These are phyloP conservation scores for Ennomos quercinarius DNA, from an alignment of 2,888 invertebrate genomes.

Conservation along the genomic window DNA sequence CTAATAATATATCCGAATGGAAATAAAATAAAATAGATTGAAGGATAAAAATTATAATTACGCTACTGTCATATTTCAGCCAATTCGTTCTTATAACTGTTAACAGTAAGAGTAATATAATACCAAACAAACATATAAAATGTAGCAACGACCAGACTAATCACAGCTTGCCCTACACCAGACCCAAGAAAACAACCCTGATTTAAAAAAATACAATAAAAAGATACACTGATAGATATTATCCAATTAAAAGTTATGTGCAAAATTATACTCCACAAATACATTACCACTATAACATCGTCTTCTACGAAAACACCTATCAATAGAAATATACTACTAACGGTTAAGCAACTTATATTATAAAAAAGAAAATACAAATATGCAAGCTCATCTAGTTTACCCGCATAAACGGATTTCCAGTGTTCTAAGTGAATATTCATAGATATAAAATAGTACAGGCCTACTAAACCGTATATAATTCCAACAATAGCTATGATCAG, in stretches of 20 bases:
- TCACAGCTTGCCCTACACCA: conserved; percentile 39
- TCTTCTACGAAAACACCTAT: conserved; percentile 39
- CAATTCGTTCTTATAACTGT: conserved; percentile 47
- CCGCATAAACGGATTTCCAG: conserved; percentile 46
- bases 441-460: conserved; percentile 43
- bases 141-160: conserved; percentile 32
- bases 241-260: conserved; percentile 48
- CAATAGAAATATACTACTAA: conserved; percentile 46
- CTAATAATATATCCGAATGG: too few relatives aligned
- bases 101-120: conserved; percentile 46
- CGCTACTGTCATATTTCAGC: too few relatives aligned
- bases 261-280: conserved; percentile 45
- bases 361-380: conserved; percentile 43
- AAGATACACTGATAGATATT: conserved; percentile 34
- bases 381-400: conserved; percentile 46
- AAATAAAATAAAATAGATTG: too few relatives aligned
- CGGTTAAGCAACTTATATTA: conserved; percentile 38
- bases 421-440: conserved; percentile 33
- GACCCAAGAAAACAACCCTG: conserved; percentile 45
- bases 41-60: too few relatives aligned
- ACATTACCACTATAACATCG: conserved; percentile 41
- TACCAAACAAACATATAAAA: conserved; percentile 47
- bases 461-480: conserved; percentile 48
- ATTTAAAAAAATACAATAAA: conserved; percentile 46
- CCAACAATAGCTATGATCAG: conserved; percentile 44